phyloP scores from a whole-genome alignment of 1,140 invertebrate species.

The Proales similis region DNA sequence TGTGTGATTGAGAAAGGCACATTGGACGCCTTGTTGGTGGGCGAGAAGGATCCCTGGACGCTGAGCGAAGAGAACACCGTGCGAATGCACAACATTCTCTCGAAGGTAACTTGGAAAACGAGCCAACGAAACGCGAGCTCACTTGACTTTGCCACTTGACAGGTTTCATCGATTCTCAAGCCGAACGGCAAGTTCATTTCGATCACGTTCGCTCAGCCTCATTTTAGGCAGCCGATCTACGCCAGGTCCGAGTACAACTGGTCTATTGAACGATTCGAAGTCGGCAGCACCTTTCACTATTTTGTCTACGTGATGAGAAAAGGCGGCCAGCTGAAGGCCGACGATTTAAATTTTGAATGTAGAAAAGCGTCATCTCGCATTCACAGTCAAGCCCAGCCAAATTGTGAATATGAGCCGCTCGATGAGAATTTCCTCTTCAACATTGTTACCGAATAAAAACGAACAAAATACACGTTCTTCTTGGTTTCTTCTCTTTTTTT shows the following conservation, averaged over 20 bases:
- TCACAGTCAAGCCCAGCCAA: background rate
- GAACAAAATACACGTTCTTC: too few species aligned
- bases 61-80: constrained; percentile 44
- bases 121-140: too few species aligned
- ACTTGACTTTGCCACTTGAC: constrained; percentile 31
- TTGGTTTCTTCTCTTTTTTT: too few species aligned
- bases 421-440: constrained; percentile 9
- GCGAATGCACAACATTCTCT: constrained; percentile 47
- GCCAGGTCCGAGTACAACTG: constrained; percentile 44
- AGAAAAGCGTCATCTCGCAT: background rate
- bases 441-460: too few species aligned
- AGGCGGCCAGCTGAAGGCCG: constrained; percentile 39
- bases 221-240: constrained; percentile 54
- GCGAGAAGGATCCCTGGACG: constrained; percentile 55
- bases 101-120: constrained; percentile 41
- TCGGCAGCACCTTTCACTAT: constrained; percentile 55
- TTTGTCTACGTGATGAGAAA: constrained; percentile 53
- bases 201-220: constrained; percentile 56
- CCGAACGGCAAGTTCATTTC: constrained; percentile 55
- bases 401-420: too few species aligned
- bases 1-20: constrained; percentile 57
- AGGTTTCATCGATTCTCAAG: constrained; percentile 49
- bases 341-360: constrained; percentile 1
- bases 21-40: constrained; percentile 56
- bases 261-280: constrained; percentile 45